Conservation (phyloP, 2,797 vertebrate species). For the Pempheris klunzingeri region DNA sequence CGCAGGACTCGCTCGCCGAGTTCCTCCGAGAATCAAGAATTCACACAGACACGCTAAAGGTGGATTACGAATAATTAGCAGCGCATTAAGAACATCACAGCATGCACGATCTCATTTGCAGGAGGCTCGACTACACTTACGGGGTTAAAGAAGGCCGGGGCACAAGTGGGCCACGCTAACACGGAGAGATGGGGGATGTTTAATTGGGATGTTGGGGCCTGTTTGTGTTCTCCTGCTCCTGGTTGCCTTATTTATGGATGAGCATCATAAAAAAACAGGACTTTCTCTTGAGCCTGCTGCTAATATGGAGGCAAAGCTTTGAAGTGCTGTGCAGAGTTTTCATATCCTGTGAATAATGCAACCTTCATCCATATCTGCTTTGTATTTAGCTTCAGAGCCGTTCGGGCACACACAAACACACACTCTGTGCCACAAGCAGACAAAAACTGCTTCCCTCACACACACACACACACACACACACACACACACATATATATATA, state of each 20-base stretch:
- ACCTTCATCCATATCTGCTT: slow-evolving; percentile 57
- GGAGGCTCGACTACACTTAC: background rate
- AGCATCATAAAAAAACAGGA: slow-evolving; percentile 47
- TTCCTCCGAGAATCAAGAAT: background rate
- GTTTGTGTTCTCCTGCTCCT: slow-evolving; percentile 42
- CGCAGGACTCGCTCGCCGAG: background rate
- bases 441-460: too few species aligned
- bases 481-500: slow-evolving; percentile 8
- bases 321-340: slow-evolving; percentile 58
- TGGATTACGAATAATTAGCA: slow-evolving; percentile 51
- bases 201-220: slow-evolving; percentile 54
- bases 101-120: slow-evolving; percentile 38
- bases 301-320: slow-evolving; percentile 67
- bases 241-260: slow-evolving; percentile 61
- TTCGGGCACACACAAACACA: slow-evolving; percentile 8
- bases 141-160: slow-evolving; percentile 8
- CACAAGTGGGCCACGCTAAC: slow-evolving; percentile 53
- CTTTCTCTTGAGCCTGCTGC: slow-evolving; percentile 50
- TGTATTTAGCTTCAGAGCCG: slow-evolving; percentile 45
- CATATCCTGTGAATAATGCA: slow-evolving; percentile 71
- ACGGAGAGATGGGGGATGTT: slow-evolving; percentile 31
- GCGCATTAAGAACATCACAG: slow-evolving; percentile 34
- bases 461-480: background rate
- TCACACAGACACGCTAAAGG: slow-evolving; percentile 25
- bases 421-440: too few species aligned